Evolutionary conservation across 1,140 invertebrate genomes (phyloP).

Genomic region (Cydia pomonella): DNA sequence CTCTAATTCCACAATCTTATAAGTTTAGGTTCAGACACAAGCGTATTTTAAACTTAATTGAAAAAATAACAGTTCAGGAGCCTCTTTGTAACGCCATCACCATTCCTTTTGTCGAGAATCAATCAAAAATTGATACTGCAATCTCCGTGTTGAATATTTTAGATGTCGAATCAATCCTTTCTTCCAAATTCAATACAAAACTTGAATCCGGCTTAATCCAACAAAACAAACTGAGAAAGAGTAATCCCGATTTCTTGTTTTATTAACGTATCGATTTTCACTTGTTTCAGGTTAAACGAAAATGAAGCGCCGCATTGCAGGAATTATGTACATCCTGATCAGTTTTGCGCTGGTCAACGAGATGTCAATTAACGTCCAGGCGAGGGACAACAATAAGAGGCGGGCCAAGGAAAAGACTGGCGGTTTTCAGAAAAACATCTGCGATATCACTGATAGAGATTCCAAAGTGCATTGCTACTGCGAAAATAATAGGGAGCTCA

Average conservation of each 20-base stretch:
- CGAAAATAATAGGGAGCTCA: constrained; percentile 68
- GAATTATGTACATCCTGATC: constrained; percentile 66
- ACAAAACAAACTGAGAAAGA: constrained; percentile 23
- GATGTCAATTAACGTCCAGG: constrained; percentile 69
- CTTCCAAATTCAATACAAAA: constrained; percentile 2
- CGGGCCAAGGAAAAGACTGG: constrained; percentile 69
- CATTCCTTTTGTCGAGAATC: not conserved
- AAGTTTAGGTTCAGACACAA: not conserved
- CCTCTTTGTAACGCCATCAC: not conserved
- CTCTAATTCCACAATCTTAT: not conserved
- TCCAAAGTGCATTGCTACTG: constrained; percentile 79
- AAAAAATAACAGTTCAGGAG: not conserved
- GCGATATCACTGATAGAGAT: constrained; percentile 73
- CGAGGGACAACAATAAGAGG: constrained; percentile 67
- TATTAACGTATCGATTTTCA: constrained; percentile 43
- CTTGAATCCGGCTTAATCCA: not conserved
- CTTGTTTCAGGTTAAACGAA: constrained; percentile 71
- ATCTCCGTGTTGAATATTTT: not conserved
- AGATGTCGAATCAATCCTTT: constrained; percentile 9
- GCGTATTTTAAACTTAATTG: not conserved
- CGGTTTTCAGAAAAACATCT: constrained; percentile 75
- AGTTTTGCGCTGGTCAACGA: constrained; percentile 69
- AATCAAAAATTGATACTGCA: not conserved
- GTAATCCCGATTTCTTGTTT: constrained; percentile 7
- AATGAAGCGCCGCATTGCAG: constrained; percentile 65